These are phyloP conservation scores for Brevipalpus yothersi DNA, from an alignment of 1,140 invertebrate genomes.

Conservation along the genomic window DNA sequence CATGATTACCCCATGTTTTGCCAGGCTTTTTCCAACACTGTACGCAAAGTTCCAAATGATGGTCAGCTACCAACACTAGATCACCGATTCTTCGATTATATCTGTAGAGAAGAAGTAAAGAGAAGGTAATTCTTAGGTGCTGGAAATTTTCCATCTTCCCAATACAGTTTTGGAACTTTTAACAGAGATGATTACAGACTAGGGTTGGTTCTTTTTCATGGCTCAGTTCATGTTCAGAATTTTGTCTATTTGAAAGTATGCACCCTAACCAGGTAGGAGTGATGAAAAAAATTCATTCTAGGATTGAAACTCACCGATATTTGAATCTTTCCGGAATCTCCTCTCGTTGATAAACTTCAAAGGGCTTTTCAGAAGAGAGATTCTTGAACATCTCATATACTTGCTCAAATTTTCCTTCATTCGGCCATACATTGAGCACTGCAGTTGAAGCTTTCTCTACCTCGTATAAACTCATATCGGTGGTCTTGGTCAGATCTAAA, in stretches of 20 bases:
- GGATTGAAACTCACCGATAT: conserved; percentile 12
- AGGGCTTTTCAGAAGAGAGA: neutral
- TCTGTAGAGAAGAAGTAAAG: neutral
- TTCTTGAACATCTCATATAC: neutral
- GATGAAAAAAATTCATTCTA: neutral
- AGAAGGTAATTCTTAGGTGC: neutral
- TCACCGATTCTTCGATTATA: conserved; percentile 7
- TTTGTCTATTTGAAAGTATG: neutral
- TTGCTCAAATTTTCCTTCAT: conserved; percentile 1
- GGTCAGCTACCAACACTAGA: conserved; percentile 8
- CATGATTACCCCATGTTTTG: conserved; percentile 7
- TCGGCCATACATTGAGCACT: neutral
- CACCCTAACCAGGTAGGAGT: neutral
- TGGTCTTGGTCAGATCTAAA: conserved; percentile 11
- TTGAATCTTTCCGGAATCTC: conserved; percentile 20
- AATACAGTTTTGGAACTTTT: neutral
- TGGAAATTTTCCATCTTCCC: too few species aligned
- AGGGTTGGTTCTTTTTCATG: neutral
- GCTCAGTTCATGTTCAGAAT: neutral
- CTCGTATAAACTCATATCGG: conserved; percentile 5
- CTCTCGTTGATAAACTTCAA: conserved; percentile 16
- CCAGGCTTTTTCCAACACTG: too few species aligned
- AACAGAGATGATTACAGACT: neutral
- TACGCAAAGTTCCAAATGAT: neutral
- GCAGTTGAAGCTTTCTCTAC: conserved; percentile 9